Conservation (phyloP, 2,113 vertebrate species). For the Corythaeola cristata region DNA sequence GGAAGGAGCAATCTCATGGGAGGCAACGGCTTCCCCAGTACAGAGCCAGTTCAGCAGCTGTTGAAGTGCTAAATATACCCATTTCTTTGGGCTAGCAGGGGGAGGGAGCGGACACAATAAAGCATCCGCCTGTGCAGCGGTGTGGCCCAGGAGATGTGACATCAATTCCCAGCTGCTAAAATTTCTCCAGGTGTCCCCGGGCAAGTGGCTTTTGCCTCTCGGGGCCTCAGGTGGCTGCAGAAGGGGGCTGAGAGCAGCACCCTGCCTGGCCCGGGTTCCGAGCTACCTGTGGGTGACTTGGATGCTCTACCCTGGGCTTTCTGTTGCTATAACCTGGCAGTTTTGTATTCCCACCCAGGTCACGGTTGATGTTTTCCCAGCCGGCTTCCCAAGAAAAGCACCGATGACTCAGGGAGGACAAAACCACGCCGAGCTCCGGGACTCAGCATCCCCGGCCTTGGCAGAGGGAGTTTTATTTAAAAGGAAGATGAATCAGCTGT, state of each 20-base stretch:
- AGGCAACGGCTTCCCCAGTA: neutral
- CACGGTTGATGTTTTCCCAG: accelerated
- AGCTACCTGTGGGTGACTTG: accelerated
- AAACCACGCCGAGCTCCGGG: neutral
- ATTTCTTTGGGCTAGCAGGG: neutral
- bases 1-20: neutral
- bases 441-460: neutral
- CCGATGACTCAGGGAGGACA: neutral
- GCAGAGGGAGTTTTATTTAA: neutral
- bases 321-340: neutral
- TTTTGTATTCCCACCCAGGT: accelerated
- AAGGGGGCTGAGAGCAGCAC: accelerated
- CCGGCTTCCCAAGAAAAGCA: neutral
- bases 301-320: neutral
- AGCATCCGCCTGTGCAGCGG: accelerated
- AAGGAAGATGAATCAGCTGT: neutral
- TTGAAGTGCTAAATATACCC: too few relatives aligned
- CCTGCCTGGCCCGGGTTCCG: accelerated
- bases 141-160: accelerated
- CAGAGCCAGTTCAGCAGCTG: neutral
- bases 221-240: neutral
- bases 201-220: neutral
- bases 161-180: neutral
- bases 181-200: neutral
- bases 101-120: accelerated